Evolutionary conservation across 1,140 invertebrate species (phyloP).

Genomic region (Tribolium castaneum): DNA sequence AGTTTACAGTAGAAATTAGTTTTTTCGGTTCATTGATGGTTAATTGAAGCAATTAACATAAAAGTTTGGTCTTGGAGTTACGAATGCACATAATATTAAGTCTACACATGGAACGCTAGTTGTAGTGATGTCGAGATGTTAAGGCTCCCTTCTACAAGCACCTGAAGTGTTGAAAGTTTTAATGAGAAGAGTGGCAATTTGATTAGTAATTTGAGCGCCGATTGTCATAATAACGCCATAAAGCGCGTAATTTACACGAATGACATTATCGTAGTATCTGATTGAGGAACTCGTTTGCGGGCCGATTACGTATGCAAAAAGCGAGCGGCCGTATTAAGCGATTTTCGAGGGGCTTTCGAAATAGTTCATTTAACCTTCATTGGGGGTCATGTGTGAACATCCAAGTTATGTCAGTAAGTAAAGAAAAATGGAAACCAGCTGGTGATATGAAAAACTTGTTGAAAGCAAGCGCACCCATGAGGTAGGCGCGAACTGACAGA

Average conservation of each 20-base stretch:
- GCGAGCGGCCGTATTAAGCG: neutral
- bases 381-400: slow-evolving; percentile 6
- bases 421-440: slow-evolving; percentile 25
- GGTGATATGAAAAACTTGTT: slow-evolving; percentile 17
- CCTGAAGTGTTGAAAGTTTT: neutral
- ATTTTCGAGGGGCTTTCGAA: neutral
- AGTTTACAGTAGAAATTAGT: neutral
- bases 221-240: slow-evolving; percentile 7
- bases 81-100: neutral
- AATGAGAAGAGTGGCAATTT: neutral
- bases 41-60: neutral
- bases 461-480: slow-evolving; percentile 6
- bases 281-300: slow-evolving; percentile 4
- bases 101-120: neutral
- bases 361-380: slow-evolving; percentile 7
- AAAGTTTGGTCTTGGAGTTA: neutral
- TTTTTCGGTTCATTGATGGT: neutral
- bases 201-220: neutral
- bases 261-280: slow-evolving; percentile 1
- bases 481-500: slow-evolving; percentile 1
- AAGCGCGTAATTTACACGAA: neutral
- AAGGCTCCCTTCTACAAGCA: neutral
- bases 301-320: neutral
- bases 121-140: neutral
- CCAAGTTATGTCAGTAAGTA: slow-evolving; percentile 2